Conservation (phyloP, 2,888 invertebrate species). For the Ochropleura leucogaster region DNA sequence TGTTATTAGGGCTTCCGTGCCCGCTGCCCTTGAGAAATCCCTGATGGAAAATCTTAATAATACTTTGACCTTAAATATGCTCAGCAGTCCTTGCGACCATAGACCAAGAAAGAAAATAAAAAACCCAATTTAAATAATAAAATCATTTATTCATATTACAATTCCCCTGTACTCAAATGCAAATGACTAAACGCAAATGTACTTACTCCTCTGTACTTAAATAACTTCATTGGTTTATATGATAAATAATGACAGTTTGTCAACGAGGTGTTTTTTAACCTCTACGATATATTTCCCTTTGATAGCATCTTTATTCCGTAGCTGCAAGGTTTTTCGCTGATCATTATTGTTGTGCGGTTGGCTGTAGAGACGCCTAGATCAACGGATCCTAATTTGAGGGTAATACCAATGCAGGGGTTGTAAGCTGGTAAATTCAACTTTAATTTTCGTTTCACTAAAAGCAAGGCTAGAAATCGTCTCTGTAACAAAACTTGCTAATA, state of each 20-base stretch:
- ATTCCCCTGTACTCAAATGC: slow-evolving; percentile 11
- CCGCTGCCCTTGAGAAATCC: too few species aligned
- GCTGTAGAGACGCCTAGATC: neutral
- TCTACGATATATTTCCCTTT: neutral
- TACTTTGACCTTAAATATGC: too few species aligned
- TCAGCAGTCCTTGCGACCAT: too few species aligned
- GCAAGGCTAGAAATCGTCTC: too few species aligned
- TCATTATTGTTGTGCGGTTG: neutral
- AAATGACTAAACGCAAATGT: slow-evolving; percentile 12
- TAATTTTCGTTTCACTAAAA: too few species aligned
- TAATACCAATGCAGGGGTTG: too few species aligned
- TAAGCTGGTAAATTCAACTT: too few species aligned
- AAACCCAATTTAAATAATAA: slow-evolving; percentile 25
- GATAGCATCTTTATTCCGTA: neutral
- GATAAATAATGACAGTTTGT: neutral
- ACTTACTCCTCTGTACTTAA: slow-evolving; percentile 11
- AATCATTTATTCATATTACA: slow-evolving; percentile 42
- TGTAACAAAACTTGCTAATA: too few species aligned
- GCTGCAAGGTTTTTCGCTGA: neutral
- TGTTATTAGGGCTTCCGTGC: too few species aligned
- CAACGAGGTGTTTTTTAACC: neutral
- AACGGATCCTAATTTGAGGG: too few species aligned
- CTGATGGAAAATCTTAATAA: too few species aligned
- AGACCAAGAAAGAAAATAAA: slow-evolving; percentile 8
- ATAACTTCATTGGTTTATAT: neutral